Base-by-base conservation (phyloP, 1,140 invertebrate genomes). In the Drosophila bifasciata region DNA sequence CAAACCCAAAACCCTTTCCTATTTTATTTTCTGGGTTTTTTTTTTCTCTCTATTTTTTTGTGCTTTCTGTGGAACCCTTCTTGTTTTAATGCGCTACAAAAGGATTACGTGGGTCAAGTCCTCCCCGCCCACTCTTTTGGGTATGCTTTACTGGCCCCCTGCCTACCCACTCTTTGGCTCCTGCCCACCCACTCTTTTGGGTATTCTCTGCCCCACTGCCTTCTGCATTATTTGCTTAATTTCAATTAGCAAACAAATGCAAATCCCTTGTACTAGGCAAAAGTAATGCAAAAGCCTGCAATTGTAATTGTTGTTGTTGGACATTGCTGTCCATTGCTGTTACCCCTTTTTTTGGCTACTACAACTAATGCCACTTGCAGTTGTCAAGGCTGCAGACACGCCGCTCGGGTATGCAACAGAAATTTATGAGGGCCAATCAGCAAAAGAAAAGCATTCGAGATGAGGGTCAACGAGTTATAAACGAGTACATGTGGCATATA, bases 181-280 rank as follows among this genome's bases (percentile, higher is more conserved):
- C 51, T 56, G 39, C 62, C 52, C 16, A 9, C 7, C 40, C 11
- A 19, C 8, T 13, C 28, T 21, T n/a, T 32, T 32, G 9, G 32
- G 32, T 9, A 11, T 36, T 3, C 32, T n/a, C 3, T 3, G 32
- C 32, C 32, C 9, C 13, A n/a, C n/a, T n/a, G n/a, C 32, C 9
- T 36, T 11, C 32, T 36, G 74, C 55, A 78, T 75, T 80, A 77
- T 86, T 86, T 88, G 83, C 84, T 88, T 88, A 88, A 88, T 88
- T 88, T 88, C 83, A 88, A 88, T 88, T 88, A 88, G 83, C 75
- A 88, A 88, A 88, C 84, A 88, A 88, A 88, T 83, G 75, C 83
- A 88, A 88, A 86, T 86, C 81, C 77, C 60, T 86, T 85, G 68
- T 86, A 86, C 83, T 85, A 86, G 61, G 60, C 19, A 74, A 83